A percentile compares a stretch with the other conserved stretches of the same genome.
These are phyloP conservation scores for Asobara japonica DNA, from an alignment of 1,140 invertebrate genomes.

Conservation along the genomic window DNA sequence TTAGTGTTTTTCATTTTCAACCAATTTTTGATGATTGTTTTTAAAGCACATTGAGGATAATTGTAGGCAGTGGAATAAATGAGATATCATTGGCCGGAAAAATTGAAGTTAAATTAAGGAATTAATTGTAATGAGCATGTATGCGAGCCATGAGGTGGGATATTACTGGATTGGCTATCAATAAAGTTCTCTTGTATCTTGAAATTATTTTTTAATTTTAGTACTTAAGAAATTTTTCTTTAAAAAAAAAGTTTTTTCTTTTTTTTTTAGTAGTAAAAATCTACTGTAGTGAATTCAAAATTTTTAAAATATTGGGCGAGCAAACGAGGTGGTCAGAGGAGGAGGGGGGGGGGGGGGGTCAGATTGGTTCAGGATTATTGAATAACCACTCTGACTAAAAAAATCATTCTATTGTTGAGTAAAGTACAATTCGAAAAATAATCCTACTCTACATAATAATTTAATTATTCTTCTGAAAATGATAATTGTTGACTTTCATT, in stretches of 20 bases:
- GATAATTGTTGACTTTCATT: not conserved
- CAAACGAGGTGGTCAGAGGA: no score
- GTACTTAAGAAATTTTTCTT: no score
- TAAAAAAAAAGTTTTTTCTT: no score
- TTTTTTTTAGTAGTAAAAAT: no score
- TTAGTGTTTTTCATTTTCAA: not conserved
- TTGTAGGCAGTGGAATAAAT: not conserved
- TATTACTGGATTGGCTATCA: constrained; percentile 23
- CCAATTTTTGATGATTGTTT: constrained; percentile 36
- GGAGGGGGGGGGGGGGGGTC: no score
- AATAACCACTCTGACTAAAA: no score
- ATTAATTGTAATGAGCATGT: constrained; percentile 1
- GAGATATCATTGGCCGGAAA: not conserved
- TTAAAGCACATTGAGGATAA: not conserved
- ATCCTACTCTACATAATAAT: constrained; percentile 24
- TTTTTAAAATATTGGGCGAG: no score
- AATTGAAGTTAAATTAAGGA: not conserved
- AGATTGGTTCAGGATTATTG: no score
- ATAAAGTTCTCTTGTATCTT: constrained; percentile 43
- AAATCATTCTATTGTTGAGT: not conserved
- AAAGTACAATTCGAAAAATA: constrained; percentile 8
- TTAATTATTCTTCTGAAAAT: constrained; percentile 17
- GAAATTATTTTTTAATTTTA: not conserved
- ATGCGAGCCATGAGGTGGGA: not conserved
- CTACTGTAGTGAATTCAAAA: no score